These are phyloP conservation scores for Ptychoptera contaminata DNA, from an alignment of 2,888 invertebrate species.

Conservation along the genomic window DNA sequence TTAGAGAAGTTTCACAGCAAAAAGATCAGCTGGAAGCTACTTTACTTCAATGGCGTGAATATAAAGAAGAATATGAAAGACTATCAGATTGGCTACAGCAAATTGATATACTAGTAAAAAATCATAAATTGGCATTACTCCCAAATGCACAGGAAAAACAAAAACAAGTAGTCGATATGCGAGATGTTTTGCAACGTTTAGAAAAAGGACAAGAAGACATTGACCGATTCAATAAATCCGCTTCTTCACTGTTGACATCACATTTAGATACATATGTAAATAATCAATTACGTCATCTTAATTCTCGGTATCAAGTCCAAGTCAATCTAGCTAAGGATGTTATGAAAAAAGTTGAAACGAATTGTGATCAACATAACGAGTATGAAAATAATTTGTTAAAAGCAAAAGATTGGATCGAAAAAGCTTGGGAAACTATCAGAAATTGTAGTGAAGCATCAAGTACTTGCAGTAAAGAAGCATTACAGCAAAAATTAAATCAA, in stretches of 20 bases:
- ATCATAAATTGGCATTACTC: constrained; percentile 69
- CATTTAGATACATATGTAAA: constrained; percentile 77
- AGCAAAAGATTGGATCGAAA: constrained; percentile 72
- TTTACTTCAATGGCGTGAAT: constrained; percentile 72
- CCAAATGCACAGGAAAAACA: constrained; percentile 69
- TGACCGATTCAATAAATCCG: constrained; percentile 66
- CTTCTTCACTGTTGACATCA: constrained; percentile 59
- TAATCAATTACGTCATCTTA: constrained; percentile 70
- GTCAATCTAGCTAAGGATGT: constrained; percentile 81
- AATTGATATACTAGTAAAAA: constrained; percentile 78
- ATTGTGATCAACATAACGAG: constrained; percentile 68
- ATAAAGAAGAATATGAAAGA: constrained; percentile 83
- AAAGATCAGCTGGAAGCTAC: constrained; percentile 70
- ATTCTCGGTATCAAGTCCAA: constrained; percentile 78
- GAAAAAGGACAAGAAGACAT: constrained; percentile 67
- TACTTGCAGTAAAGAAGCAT: constrained; percentile 62
- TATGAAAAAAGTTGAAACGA: constrained; percentile 76
- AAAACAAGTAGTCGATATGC: constrained; percentile 68
- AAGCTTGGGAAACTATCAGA: constrained; percentile 67
- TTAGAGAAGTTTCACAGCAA: constrained; percentile 72
- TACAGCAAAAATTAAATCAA: constrained; percentile 64
- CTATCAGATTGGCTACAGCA: constrained; percentile 87
- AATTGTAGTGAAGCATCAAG: constrained; percentile 65
- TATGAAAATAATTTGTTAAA: constrained; percentile 62
- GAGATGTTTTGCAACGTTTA: constrained; percentile 57